These are phyloP conservation scores for Uropetala carovei DNA, from an alignment of 2,888 invertebrate species.

Conservation along the genomic window DNA sequence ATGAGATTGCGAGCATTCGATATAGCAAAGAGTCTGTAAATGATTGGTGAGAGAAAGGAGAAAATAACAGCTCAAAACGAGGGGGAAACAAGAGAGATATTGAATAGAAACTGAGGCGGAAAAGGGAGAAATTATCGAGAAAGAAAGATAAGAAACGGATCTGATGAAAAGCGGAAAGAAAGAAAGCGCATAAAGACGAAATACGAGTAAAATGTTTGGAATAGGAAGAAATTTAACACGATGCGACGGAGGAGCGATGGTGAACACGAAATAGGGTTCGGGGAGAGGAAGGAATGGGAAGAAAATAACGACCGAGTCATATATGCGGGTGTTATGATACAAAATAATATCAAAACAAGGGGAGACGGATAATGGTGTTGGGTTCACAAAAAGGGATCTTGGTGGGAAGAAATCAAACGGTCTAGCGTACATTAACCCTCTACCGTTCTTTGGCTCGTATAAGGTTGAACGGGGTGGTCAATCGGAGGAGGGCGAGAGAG, in stretches of 20 bases:
- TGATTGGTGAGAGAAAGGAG: no score
- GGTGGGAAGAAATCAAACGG: not conserved
- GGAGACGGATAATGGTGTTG: not conserved
- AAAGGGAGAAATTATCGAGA: no score
- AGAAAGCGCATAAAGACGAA: not conserved
- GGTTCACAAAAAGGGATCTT: not conserved
- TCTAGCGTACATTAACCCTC: not conserved
- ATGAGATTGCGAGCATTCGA: no score
- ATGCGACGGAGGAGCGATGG: not conserved
- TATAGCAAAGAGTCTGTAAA: no score
- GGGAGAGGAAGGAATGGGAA: not conserved
- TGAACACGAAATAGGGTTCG: not conserved
- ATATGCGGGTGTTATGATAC: not conserved
- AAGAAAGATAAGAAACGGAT: no score
- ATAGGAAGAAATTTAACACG: not conserved
- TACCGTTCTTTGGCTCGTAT: not conserved
- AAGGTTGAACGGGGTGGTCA: not conserved
- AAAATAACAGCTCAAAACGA: no score
- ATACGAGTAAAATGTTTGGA: not conserved
- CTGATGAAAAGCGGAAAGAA: not conserved
- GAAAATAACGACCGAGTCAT: slow-evolving; percentile 11
- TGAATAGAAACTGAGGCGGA: no score
- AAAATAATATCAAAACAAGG: not conserved
- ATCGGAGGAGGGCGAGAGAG: not conserved
- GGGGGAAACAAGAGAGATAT: no score